These are phyloP conservation scores for Leptinotarsa defecta DNA, from an alignment of 1,140 invertebrate genomes.

Conservation along the genomic window DNA sequence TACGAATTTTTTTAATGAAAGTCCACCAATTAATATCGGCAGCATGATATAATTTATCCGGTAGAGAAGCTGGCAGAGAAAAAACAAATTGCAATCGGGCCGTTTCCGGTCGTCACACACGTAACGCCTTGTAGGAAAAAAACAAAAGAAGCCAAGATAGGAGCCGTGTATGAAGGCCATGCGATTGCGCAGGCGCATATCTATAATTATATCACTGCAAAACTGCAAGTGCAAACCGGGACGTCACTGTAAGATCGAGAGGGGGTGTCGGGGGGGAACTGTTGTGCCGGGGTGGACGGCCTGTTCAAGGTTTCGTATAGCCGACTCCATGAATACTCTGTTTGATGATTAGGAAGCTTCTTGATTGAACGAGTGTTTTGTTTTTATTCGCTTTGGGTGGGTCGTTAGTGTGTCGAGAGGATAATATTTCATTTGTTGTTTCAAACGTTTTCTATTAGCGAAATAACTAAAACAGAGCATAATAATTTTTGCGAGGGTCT, in stretches of 20 bases:
- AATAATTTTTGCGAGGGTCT: too few relatives aligned
- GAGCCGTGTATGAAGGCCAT: slow-evolving; percentile 21
- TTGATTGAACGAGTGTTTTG: neutral
- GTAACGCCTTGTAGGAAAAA: slow-evolving; percentile 30
- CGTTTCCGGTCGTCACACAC: slow-evolving; percentile 30
- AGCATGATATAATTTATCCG: slow-evolving; percentile 24
- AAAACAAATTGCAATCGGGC: slow-evolving; percentile 27
- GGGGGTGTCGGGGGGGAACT: slow-evolving; percentile 25
- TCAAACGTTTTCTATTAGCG: too few relatives aligned
- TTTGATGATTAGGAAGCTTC: neutral
- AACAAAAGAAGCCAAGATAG: slow-evolving; percentile 16
- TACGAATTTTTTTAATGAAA: neutral
- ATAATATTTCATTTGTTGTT: too few relatives aligned
- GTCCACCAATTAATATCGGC: neutral
- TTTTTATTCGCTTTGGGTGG: too few relatives aligned
- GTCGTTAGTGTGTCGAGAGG: too few relatives aligned
- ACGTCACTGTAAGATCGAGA: slow-evolving; percentile 24
- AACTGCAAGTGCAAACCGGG: slow-evolving; percentile 34
- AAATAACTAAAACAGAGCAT: too few relatives aligned
- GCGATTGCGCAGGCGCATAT: slow-evolving; percentile 33
- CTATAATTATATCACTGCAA: slow-evolving; percentile 41
- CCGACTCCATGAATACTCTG: slow-evolving; percentile 2
- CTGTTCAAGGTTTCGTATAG: slow-evolving; percentile 37
- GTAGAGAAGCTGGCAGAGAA: slow-evolving; percentile 19
- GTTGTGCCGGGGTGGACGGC: slow-evolving; percentile 38